Evolutionary conservation across 2,113 vertebrate genomes (phyloP), one percentile per base, ranked within the genome.

Genomic region (Psettodes erumei): DNA sequence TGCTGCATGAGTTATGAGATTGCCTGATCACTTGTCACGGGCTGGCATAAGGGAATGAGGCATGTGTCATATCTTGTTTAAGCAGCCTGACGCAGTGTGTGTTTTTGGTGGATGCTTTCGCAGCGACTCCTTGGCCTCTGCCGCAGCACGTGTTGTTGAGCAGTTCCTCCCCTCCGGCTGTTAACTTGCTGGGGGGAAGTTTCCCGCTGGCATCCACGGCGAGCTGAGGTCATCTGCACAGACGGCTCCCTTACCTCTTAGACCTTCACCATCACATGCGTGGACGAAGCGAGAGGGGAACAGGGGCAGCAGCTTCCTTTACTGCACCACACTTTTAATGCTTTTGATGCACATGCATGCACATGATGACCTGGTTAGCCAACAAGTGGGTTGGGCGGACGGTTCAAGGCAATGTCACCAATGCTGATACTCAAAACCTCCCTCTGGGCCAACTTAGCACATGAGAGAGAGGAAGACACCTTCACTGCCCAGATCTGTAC

Each of bases 11-110:
- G 77, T 75, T 86, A 85, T 90, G 85, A 73, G 76, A 83, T 56
- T 18, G 75, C 71, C 75, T 67, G 85, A 83, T 90, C 80, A 73
- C 84, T 83, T 79, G 83, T 89, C 81, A 83, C 38, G 13, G 37
- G 60, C 83, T 76, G 81, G 86, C 83, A 70, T 72, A 78, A 88
- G 83, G 62, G 81, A 81, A 80, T 40, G 85, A 81, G 85, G 83
- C 88, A 86, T 72, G 82, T 89, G 91, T 91, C 89, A 85, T 77
- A 81, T 90, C 84, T 83, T 53, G 79, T 91, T 91, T 82, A 82
- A 71, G 82, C 84, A 72, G 79, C 76, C 53, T 68, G 72, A 69
- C 51, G 78, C 82, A 55, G 56, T 64, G 68, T 73, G 56, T 58
- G 40, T 73, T 79, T 81, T 69, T 48, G 71, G 77, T 75, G 63